phyloP scores from a whole-genome alignment of 2,797 vertebrate species.

The Lutjanus argentimaculatus region DNA sequence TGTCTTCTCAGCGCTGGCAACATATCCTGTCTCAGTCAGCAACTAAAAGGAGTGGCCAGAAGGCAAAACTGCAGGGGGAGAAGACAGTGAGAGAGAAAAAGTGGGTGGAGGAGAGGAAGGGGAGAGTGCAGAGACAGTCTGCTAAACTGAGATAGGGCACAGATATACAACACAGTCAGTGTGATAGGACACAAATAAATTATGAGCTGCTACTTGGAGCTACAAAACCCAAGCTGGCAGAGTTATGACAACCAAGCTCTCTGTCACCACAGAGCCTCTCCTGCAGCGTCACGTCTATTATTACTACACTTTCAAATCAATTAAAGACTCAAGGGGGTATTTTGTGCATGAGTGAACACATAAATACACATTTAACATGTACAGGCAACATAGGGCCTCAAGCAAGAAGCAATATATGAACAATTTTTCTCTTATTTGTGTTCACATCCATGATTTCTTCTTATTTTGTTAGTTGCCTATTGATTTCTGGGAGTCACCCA shows the following conservation, averaged over 20 bases:
- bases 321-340: conserved; percentile 3
- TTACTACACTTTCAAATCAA: conserved; percentile 14
- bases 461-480: no score
- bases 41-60: conserved; percentile 79
- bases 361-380: conserved; percentile 10
- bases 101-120: conserved; percentile 33
- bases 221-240: conserved; percentile 42
- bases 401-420: no score
- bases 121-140: conserved; percentile 49
- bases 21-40: conserved; percentile 79
- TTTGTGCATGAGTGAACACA: conserved; percentile 15
- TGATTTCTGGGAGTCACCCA: no score
- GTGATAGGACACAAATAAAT: conserved; percentile 71
- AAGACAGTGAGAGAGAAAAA: conserved; percentile 58
- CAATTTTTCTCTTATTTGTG: no score
- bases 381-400: background rate
- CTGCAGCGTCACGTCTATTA: conserved; percentile 33
- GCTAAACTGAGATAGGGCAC: conserved; percentile 62
- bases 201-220: conserved; percentile 61
- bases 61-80: conserved; percentile 80
- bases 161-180: conserved; percentile 58
- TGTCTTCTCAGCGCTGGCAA: conserved; percentile 72
- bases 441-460: no score
- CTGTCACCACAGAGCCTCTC: conserved; percentile 15
- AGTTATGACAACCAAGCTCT: conserved; percentile 44